Evolutionary conservation across 2,888 invertebrate species (phyloP).

Genomic region (Adelognathus sp.): DNA sequence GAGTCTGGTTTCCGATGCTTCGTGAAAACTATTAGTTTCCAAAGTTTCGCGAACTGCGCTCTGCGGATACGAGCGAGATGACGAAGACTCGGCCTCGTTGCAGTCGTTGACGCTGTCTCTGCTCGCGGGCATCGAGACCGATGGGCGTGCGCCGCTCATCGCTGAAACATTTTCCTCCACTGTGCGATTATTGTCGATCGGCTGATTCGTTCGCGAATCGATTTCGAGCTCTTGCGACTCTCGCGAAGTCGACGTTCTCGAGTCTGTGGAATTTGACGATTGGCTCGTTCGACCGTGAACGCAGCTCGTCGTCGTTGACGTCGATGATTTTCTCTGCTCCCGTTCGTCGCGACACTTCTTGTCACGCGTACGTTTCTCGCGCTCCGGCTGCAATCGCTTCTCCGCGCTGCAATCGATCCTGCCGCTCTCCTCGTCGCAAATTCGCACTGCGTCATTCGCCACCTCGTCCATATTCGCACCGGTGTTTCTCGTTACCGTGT

Average conservation of each 20-base stretch:
- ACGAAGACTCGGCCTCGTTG: slow-evolving; percentile 14
- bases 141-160: not conserved
- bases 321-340: too few relatives aligned
- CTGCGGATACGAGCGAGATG: not conserved
- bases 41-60: not conserved
- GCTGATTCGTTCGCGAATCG: not conserved
- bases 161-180: not conserved
- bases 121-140: not conserved
- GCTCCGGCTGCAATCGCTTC: slow-evolving; percentile 50
- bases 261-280: not conserved
- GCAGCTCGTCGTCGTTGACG: not conserved
- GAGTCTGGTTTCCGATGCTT: not conserved
- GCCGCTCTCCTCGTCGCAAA: slow-evolving; percentile 67
- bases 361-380: slow-evolving; percentile 38
- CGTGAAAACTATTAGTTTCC: not conserved
- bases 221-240: not conserved
- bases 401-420: slow-evolving; percentile 55
- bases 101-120: not conserved
- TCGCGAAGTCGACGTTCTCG: slow-evolving; percentile 16
- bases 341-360: slow-evolving; percentile 22
- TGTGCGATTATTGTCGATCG: not conserved
- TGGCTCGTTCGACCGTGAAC: slow-evolving; percentile 5
- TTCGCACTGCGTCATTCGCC: slow-evolving; percentile 76
- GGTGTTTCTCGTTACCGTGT: slow-evolving; percentile 77
- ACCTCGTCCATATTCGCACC: slow-evolving; percentile 79